These are phyloP conservation scores for Xestia sexstrigata DNA, from an alignment of 2,888 invertebrate genomes.

Conservation along the genomic window DNA sequence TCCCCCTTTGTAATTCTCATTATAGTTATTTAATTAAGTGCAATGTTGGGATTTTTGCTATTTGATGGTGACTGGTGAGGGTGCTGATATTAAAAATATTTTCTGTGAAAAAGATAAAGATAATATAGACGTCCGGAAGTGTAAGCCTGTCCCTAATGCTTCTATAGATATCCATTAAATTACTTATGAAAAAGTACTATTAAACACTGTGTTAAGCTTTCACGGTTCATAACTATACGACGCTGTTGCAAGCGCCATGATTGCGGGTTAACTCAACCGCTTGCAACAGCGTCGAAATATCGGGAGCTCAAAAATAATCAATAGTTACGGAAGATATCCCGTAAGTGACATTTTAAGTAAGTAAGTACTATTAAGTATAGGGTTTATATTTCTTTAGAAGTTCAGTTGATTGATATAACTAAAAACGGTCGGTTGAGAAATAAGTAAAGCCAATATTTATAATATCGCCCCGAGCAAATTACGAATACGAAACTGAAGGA, in stretches of 20 bases:
- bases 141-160: neutral
- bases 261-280: too few relatives aligned
- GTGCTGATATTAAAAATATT: conserved; percentile 21
- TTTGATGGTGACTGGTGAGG: conserved; percentile 16
- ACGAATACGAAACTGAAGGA: conserved; percentile 23
- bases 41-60: conserved; percentile 45
- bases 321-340: too few relatives aligned
- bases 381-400: conserved; percentile 4
- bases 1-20: conserved; percentile 67
- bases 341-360: too few relatives aligned
- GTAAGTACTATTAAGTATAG: neutral
- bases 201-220: too few relatives aligned
- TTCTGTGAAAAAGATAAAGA: conserved; percentile 3
- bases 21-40: conserved; percentile 71
- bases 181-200: neutral
- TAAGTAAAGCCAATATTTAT: conserved; percentile 26
- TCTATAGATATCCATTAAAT: neutral
- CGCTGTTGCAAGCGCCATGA: too few relatives aligned
- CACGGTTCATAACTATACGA: too few relatives aligned
- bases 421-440: neutral
- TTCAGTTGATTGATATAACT: conserved; percentile 6
- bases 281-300: too few relatives aligned
- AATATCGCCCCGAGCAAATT: conserved; percentile 32
- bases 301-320: too few relatives aligned
- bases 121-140: neutral